Conservation (phyloP, 2,113 vertebrate species). For the Pionites leucogaster region DNA sequence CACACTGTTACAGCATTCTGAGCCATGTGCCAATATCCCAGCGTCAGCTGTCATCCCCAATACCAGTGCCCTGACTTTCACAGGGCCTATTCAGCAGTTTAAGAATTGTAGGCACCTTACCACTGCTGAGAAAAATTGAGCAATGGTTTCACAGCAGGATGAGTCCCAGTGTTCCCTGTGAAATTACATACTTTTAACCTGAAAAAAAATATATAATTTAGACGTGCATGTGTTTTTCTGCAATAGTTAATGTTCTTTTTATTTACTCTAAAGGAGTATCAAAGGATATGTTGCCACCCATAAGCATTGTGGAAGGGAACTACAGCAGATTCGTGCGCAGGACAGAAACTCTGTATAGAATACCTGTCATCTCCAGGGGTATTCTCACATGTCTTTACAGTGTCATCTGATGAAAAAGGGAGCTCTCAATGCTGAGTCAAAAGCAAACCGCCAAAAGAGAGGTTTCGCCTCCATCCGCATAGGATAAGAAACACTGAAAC, state of each 20-base stretch:
- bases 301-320: constrained; percentile 48
- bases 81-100: constrained; percentile 28
- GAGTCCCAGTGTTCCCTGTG: constrained; percentile 45
- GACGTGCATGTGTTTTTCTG: constrained; percentile 52
- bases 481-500: background rate
- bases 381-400: background rate
- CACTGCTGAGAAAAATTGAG: constrained; percentile 71
- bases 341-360: background rate
- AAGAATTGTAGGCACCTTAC: constrained; percentile 39
- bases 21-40: background rate
- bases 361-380: background rate
- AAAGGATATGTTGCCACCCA: constrained; percentile 36
- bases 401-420: background rate
- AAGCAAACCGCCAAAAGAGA: background rate
- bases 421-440: background rate
- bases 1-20: background rate
- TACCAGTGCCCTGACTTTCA: constrained; percentile 34
- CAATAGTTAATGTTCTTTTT: constrained; percentile 56
- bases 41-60: constrained; percentile 13
- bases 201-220: constrained; percentile 71
- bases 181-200: constrained; percentile 75
- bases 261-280: constrained; percentile 62
- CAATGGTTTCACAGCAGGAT: constrained; percentile 69
- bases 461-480: background rate
- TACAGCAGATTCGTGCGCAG: constrained; percentile 16